Percentiles rank a stretch among this genome's conserved stretches.
phyloP scores from a whole-genome alignment of 2,113 vertebrate genomes.

The Capreolus pygargus region DNA sequence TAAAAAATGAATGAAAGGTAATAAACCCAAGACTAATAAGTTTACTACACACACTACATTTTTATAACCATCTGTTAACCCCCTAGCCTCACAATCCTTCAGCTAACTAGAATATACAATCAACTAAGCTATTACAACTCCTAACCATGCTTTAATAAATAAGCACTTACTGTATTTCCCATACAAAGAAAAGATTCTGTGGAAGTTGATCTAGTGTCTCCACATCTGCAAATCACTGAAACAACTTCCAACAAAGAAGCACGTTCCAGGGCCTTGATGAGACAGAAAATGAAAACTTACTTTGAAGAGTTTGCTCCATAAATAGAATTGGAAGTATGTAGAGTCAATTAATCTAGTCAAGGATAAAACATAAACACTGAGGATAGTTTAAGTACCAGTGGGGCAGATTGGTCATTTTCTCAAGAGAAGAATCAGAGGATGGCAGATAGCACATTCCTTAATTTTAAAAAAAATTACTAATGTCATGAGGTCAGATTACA shows the following conservation, averaged over 20 bases:
- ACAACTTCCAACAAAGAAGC: not conserved
- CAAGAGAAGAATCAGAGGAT: not conserved
- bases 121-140: not conserved
- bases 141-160: not conserved
- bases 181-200: conserved; percentile 5
- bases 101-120: conserved; percentile 24
- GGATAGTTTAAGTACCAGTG: not conserved
- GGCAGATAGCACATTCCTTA: not conserved
- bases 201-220: not conserved
- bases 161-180: not conserved
- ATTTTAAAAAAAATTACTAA: not conserved
- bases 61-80: conserved; percentile 34
- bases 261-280: not conserved
- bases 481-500: not conserved
- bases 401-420: not conserved
- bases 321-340: not conserved
- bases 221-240: not conserved
- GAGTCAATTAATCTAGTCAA: not conserved
- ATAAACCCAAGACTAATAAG: not conserved
- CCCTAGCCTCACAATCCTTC: not conserved
- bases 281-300: not conserved
- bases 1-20: not conserved
- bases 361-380: not conserved
- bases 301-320: not conserved
- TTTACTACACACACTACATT: not conserved